Evolutionary conservation across 2,888 invertebrate species (phyloP).

Genomic region (Epiblema foenella): DNA sequence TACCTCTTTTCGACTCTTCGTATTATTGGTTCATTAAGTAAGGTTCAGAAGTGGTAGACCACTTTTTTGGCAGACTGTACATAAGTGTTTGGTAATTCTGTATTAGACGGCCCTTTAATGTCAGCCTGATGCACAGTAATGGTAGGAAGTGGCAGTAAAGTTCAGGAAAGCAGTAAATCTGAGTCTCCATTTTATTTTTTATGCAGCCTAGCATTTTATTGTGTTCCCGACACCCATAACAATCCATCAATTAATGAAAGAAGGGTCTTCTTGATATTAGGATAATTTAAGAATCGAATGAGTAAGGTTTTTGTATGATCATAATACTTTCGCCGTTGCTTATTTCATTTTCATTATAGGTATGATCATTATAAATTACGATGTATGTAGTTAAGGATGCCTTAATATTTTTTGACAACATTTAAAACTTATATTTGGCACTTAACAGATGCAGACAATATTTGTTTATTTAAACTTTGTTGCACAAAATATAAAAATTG

Average conservation of each 20-base stretch:
- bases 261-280: not conserved
- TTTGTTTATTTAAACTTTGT: too few species aligned
- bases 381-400: too few species aligned
- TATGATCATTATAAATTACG: too few species aligned
- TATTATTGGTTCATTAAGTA: not conserved
- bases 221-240: slow-evolving; percentile 2
- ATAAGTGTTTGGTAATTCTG: slow-evolving; percentile 6
- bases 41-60: too few species aligned
- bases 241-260: slow-evolving; percentile 18
- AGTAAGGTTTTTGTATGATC: too few species aligned
- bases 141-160: slow-evolving; percentile 30
- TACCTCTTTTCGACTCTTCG: not conserved
- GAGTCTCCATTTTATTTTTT: slow-evolving; percentile 35
- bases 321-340: too few species aligned
- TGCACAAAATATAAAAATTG: too few species aligned
- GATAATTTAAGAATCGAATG: not conserved
- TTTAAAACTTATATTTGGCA: not conserved
- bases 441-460: not conserved
- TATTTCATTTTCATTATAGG: too few species aligned
- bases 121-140: slow-evolving; percentile 35
- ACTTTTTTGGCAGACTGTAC: not conserved
- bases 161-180: slow-evolving; percentile 35
- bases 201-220: slow-evolving; percentile 28
- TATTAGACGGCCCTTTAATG: slow-evolving; percentile 23
- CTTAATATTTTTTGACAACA: not conserved